Evolutionary conservation across 2,113 vertebrate species (phyloP), one percentile per base, ranked within the genome.

Genomic region (Thalassoma bifasciatum): DNA sequence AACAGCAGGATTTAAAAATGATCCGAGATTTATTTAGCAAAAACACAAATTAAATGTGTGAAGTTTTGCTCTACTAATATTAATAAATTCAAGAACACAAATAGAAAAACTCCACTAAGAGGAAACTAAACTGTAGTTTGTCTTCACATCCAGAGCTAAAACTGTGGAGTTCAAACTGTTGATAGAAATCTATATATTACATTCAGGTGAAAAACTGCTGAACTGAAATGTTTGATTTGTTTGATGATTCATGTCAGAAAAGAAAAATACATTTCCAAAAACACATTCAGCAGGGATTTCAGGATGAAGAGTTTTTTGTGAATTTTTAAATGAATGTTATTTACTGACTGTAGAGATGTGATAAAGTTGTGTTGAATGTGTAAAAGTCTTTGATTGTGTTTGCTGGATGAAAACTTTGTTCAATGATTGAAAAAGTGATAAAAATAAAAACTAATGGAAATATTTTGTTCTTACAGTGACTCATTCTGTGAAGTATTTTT

Each of bases 401-500:
- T 37, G 6, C 26, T 13, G 30, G 5, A 22, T 42, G 38, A 30
- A n/a, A 16, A 60, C 4, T 1, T 51, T 4, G 2, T 50, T 51
- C 7, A 36, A 2, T 58, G n/a, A 40, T 50, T 60, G 21, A 11
- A 37, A 19, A 58, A 50, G 23, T 44, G 19, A 22, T 1, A 30
- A 23, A 30, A 23, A 7, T 49, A 8, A 38, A 37, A 60, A 26
- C 16, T 71, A 17, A 60, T 40, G 2, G 51, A 51, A 2, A 44
- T 12, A 1, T 60, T 0, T 60, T 49, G 52, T 4, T 64, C n/a
- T 66, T 53, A 0, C 79, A 90, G 89, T 5, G 57, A 62, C 1
- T 8, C 87, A 91, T 66, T 84, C 72, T 24, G 9, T 87, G n/a
- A 66, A 60, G 26, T 69, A 75, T 58, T 77, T 87, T 74, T 16